Percentiles rank a stretch among this genome's conserved stretches.
These are phyloP conservation scores for Carapus acus DNA, from an alignment of 2,797 vertebrate species.

Conservation along the genomic window DNA sequence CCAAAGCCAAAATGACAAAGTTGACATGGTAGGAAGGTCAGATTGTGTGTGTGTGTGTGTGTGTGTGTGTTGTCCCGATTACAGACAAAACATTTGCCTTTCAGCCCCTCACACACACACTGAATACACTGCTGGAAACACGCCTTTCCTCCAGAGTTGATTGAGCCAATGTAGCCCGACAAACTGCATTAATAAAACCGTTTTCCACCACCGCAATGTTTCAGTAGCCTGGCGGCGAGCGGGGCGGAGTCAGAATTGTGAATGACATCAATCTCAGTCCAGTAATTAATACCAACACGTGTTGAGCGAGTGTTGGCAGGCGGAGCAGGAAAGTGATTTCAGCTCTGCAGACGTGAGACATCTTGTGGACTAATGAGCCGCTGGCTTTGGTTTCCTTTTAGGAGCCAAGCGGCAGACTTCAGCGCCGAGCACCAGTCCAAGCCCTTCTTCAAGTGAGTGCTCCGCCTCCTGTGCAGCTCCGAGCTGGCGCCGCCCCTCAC, in stretches of 20 bases:
- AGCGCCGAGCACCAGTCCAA: slow-evolving; percentile 84
- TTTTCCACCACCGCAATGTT: too few species aligned
- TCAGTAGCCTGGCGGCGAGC: too few species aligned
- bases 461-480: slow-evolving; percentile 53
- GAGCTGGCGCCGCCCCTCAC: slow-evolving; percentile 4
- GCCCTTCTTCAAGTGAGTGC: slow-evolving; percentile 85
- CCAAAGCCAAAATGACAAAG: slow-evolving; percentile 90
- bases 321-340: too few species aligned
- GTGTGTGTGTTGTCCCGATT: too few species aligned
- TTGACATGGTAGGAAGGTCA: slow-evolving; percentile 83
- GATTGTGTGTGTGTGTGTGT: slow-evolving; percentile 9
- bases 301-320: too few species aligned
- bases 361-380: slow-evolving; percentile 60
- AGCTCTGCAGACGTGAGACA: slow-evolving; percentile 21
- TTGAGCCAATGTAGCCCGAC: too few species aligned
- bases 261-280: too few species aligned
- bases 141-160: too few species aligned
- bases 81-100: slow-evolving; percentile 17
- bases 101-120: slow-evolving; percentile 29
- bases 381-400: slow-evolving; percentile 64
- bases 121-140: slow-evolving; percentile 9
- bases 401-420: slow-evolving; percentile 87
- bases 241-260: too few species aligned
- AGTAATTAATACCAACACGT: too few species aligned
- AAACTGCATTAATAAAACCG: too few species aligned